A percentile compares a stretch with the other conserved stretches of the same genome.
These are phyloP conservation scores for Drosophila lowei DNA, from an alignment of 1,140 invertebrate genomes.

Conservation along the genomic window DNA sequence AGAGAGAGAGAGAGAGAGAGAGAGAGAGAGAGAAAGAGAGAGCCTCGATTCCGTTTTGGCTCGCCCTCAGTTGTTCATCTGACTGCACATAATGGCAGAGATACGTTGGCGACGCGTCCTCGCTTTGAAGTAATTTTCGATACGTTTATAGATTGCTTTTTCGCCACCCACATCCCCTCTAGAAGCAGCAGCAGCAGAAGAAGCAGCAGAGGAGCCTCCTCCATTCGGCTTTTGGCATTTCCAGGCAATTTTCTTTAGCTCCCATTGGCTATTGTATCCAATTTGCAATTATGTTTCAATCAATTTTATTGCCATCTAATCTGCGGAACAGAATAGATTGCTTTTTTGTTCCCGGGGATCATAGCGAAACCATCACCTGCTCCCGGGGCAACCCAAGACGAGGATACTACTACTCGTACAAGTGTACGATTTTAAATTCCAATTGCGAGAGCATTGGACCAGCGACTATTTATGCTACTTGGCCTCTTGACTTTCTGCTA, in stretches of 20 bases:
- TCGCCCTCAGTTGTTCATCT: constrained; percentile 35
- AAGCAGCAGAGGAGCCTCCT: neutral
- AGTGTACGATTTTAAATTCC: constrained; percentile 53
- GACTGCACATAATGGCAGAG: constrained; percentile 32
- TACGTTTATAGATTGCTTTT: constrained; percentile 52
- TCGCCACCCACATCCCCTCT: neutral
- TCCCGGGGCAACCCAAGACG: neutral
- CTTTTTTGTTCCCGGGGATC: constrained; percentile 32
- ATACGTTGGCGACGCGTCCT: constrained; percentile 22
- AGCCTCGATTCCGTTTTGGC: neutral
- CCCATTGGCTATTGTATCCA: constrained; percentile 52
- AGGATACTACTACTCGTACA: neutral
- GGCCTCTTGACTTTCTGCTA: constrained; percentile 8
- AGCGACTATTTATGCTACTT: constrained; percentile 37
- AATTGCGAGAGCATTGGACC: constrained; percentile 35
- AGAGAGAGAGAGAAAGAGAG: neutral
- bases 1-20: neutral
- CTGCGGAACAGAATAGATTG: constrained; percentile 55
- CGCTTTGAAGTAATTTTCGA: constrained; percentile 55
- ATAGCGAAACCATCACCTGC: constrained; percentile 5
- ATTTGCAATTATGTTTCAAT: constrained; percentile 74
- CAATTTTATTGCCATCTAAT: constrained; percentile 62
- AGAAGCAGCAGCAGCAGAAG: neutral
- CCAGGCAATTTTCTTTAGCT: constrained; percentile 52
- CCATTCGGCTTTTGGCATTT: constrained; percentile 47